Conservation (phyloP, 2,797 vertebrate species). For the Apodemus agrarius region DNA sequence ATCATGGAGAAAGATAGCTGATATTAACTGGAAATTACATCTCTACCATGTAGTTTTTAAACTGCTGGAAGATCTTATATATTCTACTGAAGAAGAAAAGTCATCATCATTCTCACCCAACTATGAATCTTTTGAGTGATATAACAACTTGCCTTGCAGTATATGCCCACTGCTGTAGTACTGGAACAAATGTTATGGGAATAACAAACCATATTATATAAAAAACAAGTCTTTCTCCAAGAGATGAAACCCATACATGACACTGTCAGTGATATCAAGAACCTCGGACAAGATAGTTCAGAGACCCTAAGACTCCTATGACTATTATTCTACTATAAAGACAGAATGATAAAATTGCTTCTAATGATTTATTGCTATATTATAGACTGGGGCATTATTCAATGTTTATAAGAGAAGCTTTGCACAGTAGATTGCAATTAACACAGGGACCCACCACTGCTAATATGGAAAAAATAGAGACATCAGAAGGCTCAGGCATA, state of each 20-base stretch:
- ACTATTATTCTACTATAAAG: neutral
- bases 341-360: neutral
- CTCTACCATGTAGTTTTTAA: neutral
- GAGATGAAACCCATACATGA: neutral
- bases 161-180: neutral
- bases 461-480: neutral
- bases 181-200: neutral
- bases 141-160: neutral
- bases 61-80: neutral
- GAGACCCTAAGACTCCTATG: neutral
- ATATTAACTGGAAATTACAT: neutral
- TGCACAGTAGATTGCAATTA: too few relatives aligned
- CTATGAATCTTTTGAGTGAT: neutral
- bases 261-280: neutral
- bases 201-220: neutral
- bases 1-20: neutral
- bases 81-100: neutral
- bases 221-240: neutral
- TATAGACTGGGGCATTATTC: neutral
- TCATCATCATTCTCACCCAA: neutral
- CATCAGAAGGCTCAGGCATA: neutral
- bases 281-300: too few relatives aligned
- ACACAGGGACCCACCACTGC: neutral
- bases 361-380: neutral
- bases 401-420: rapidly evolving